Percentiles rank a stretch among this genome's conserved stretches.
phyloP scores from a whole-genome alignment of 2,113 vertebrate genomes.

The Silurus glanis region DNA sequence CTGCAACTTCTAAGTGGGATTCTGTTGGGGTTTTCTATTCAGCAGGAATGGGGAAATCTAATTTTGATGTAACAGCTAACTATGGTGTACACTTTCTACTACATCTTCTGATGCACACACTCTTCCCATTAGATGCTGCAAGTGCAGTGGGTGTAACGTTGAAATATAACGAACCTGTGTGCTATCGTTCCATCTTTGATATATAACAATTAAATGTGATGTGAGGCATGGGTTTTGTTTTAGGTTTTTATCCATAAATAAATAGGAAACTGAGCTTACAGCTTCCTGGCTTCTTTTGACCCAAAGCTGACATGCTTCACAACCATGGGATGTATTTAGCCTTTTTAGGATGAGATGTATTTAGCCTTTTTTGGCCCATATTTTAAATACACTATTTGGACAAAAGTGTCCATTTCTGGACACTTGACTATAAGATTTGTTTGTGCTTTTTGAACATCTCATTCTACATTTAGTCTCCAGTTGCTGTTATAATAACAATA shows the following conservation, averaged over 20 bases:
- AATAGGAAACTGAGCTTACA: background rate
- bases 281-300: background rate
- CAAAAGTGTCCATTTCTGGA: too few species aligned
- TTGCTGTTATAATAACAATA: too few species aligned
- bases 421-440: too few species aligned
- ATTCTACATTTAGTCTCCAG: too few species aligned
- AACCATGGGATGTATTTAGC: background rate
- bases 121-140: background rate
- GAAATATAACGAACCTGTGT: background rate
- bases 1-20: too few species aligned
- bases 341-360: background rate
- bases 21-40: too few species aligned
- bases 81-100: background rate
- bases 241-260: background rate
- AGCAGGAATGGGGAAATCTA: background rate
- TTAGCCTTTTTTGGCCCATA: background rate
- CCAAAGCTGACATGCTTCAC: background rate
- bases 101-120: background rate
- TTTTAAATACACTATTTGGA: background rate
- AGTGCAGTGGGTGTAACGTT: background rate
- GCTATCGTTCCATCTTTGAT: background rate
- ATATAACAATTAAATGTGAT: background rate
- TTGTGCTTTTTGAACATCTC: too few species aligned
- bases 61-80: background rate
- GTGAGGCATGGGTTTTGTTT: background rate